These are phyloP conservation scores for Apamea sordens DNA, from an alignment of 2,888 invertebrate genomes.

Conservation along the genomic window DNA sequence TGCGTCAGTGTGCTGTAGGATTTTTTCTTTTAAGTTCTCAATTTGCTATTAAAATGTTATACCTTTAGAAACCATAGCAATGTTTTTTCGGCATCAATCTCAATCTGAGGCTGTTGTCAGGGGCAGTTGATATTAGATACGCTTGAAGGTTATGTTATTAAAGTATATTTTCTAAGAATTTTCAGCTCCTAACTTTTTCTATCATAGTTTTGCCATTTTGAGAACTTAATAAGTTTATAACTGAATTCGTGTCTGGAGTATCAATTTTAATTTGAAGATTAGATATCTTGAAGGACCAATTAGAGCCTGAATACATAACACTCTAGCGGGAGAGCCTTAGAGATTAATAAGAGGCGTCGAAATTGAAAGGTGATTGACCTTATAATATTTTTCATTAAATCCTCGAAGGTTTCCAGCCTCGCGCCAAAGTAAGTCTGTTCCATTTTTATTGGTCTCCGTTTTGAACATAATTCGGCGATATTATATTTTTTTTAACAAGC, in stretches of 20 bases:
- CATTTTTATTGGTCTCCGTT: conserved; percentile 42
- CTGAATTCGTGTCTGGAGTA: conserved; percentile 27
- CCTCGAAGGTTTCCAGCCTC: conserved; percentile 25
- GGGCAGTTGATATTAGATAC: conserved; percentile 1
- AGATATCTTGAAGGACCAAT: conserved; percentile 24
- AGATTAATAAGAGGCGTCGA: conserved; percentile 31
- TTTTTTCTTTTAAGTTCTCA: background rate
- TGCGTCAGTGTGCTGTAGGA: background rate
- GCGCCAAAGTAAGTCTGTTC: conserved; percentile 8
- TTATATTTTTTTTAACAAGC: conserved; percentile 48
- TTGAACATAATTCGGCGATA: conserved; percentile 30
- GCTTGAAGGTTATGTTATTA: conserved; percentile 17
- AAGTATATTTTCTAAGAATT: conserved; percentile 7
- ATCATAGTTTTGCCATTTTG: conserved; percentile 34
- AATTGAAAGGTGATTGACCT: conserved; percentile 43
- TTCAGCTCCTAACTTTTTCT: conserved; percentile 34
- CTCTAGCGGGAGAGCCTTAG: conserved; percentile 10
- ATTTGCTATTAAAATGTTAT: conserved; percentile 8
- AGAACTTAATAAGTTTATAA: conserved; percentile 22
- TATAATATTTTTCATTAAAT: conserved; percentile 32
- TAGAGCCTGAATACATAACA: conserved; percentile 27
- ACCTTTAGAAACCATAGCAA: background rate
- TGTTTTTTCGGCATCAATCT: conserved; percentile 10
- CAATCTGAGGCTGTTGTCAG: background rate
- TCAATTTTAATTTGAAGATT: conserved; percentile 27